Evolutionary conservation across 2,113 vertebrate genomes (phyloP).

Genomic region (Peucedramus taeniatus): DNA sequence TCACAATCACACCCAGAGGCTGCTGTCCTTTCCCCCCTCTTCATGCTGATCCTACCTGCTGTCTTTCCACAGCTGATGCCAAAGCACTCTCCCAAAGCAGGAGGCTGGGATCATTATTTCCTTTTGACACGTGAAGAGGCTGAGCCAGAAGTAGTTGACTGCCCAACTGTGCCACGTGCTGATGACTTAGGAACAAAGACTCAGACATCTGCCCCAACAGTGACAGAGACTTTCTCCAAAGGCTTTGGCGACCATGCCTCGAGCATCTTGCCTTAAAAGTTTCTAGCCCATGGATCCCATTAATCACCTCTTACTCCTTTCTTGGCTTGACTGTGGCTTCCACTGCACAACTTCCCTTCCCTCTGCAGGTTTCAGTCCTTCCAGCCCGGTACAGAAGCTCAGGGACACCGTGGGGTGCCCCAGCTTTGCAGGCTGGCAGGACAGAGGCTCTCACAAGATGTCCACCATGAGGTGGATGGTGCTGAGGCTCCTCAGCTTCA

Average conservation of each 20-base stretch:
- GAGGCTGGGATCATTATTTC: neutral
- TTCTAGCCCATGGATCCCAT: rapidly evolving
- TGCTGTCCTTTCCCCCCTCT: neutral
- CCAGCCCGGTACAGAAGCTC: rapidly evolving
- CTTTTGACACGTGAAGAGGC: rapidly evolving
- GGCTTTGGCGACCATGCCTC: rapidly evolving
- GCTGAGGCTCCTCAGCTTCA: neutral
- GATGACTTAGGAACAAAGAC: neutral
- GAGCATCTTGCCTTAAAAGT: neutral
- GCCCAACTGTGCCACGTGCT: neutral
- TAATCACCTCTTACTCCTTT: neutral
- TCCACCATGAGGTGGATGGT: neutral
- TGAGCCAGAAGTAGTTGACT: neutral
- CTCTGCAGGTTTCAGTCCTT: neutral
- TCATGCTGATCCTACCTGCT: neutral
- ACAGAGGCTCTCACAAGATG: neutral
- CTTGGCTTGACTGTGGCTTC: neutral
- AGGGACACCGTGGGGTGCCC: rapidly evolving
- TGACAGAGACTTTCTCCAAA: neutral
- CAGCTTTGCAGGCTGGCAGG: neutral
- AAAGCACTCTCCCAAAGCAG: neutral
- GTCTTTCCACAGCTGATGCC: neutral
- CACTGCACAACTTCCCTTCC: neutral
- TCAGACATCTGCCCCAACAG: neutral
- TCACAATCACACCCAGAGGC: neutral